Evolutionary conservation across 2,113 vertebrate genomes (phyloP).

Genomic region (Ptilonorhynchus violaceus): DNA sequence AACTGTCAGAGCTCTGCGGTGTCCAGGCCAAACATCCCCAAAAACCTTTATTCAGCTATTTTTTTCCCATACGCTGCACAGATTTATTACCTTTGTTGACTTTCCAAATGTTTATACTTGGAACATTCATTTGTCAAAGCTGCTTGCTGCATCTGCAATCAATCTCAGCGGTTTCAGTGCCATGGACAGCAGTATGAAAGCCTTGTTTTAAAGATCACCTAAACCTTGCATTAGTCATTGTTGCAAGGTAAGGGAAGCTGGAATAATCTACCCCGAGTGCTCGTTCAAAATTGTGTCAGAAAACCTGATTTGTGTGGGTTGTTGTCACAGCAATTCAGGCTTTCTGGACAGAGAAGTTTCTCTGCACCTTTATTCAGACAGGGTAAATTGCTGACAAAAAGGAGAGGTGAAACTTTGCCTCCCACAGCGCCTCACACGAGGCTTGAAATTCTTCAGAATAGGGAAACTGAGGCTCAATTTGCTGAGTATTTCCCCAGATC

Average conservation of each 20-base stretch:
- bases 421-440: background rate
- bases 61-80: background rate
- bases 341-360: background rate
- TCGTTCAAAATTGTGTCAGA: background rate
- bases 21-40: background rate
- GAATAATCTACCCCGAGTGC: background rate
- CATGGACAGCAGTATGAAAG: background rate
- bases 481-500: background rate
- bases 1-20: background rate
- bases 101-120: conserved; percentile 49
- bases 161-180: background rate
- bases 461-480: background rate
- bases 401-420: background rate
- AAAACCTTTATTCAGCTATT: conserved; percentile 41
- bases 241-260: background rate
- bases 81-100: conserved; percentile 55
- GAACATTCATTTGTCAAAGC: conserved; percentile 46
- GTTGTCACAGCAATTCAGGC: background rate
- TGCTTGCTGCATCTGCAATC: conserved; percentile 39
- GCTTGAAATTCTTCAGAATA: background rate
- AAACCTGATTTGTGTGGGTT: background rate
- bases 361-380: background rate
- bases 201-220: conserved; percentile 30
- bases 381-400: background rate
- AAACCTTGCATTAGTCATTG: background rate